Base-by-base conservation (phyloP, 2,113 vertebrate genomes). In the Eulemur macaco region DNA sequence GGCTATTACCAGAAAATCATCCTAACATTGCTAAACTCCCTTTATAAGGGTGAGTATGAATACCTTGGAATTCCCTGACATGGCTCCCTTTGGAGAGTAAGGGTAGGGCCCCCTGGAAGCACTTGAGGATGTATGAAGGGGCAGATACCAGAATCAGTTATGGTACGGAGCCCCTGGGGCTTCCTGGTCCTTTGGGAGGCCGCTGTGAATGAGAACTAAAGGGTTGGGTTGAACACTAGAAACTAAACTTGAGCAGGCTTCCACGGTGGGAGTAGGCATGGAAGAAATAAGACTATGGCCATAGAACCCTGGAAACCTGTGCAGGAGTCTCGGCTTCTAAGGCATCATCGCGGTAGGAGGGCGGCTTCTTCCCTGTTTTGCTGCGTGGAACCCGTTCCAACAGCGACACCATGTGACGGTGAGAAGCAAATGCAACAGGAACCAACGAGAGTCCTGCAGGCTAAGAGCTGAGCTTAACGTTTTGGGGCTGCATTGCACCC, bases 351-450 rank as follows among this genome's bases (percentile, higher is more conserved):
- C 9, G 1, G 34, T 12, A 1, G 25, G 25, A 52, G 21, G 25
- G 39, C 11, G 3, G 23, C 34, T 10, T 3, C 29, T 1, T 4
- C 21, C 1, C 17, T 8, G 20, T 20, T 71, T 8, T 29, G 6
- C 18, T 5, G 8, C 21, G 20, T 9, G 3, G 74, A 71, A 34
- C 3, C 15, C 18, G 39, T 86, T 77, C 29, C 86, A 78, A 94
- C 90, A 89, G 78, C 54, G 81, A 60, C 95, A 60, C 34, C 84
- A 13, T 37, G 80, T 77, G 95, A 47, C 52, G 34, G 0, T 7
- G 1, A 63, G 52, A 45, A 60, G 54, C 45, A 83, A 94, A 60
- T 5, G 64, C 84, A 89, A 37, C 4, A 8, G 37, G 25, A 20
- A 66, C 20, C 29, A 4, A 47, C 64, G n/a, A 17, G 18, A 23